phyloP scores from a whole-genome alignment of 1,140 invertebrate species.

The Pinna nobilis region DNA sequence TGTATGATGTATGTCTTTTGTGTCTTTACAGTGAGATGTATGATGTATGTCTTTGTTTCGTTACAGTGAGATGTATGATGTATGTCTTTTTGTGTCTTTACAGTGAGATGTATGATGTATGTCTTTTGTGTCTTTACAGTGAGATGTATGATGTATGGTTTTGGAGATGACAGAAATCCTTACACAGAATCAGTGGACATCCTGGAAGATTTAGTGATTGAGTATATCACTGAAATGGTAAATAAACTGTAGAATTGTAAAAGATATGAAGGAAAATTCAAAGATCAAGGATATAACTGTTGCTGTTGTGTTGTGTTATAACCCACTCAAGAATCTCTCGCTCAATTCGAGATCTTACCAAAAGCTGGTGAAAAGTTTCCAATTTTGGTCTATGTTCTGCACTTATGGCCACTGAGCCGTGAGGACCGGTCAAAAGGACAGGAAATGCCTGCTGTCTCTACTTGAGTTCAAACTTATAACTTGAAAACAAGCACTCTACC shows the following conservation, averaged over 20 bases:
- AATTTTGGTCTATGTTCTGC: no score
- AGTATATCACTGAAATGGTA: conserved; percentile 97
- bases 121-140: conserved; percentile 73
- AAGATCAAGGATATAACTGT: no score
- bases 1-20: neutral
- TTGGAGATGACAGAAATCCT: conserved; percentile 99
- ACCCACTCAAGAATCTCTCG: no score
- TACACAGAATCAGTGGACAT: conserved; percentile 99
- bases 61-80: no score
- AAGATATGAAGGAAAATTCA: neutral
- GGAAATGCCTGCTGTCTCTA: no score
- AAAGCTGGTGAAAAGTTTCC: no score
- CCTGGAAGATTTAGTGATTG: conserved; percentile 97
- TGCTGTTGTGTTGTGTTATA: no score
- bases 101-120: neutral
- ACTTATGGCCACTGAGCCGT: no score
- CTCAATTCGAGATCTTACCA: no score
- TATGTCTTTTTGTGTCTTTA: conserved; percentile 14
- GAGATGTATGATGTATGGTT: conserved; percentile 99
- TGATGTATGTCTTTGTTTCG: neutral
- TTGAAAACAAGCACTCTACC: no score
- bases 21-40: neutral
- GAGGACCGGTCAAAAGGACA: no score
- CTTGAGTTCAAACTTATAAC: no score
- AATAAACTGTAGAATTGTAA: neutral